Evolutionary conservation across 2,888 invertebrate species (phyloP).

Genomic region (Meteorus colon): DNA sequence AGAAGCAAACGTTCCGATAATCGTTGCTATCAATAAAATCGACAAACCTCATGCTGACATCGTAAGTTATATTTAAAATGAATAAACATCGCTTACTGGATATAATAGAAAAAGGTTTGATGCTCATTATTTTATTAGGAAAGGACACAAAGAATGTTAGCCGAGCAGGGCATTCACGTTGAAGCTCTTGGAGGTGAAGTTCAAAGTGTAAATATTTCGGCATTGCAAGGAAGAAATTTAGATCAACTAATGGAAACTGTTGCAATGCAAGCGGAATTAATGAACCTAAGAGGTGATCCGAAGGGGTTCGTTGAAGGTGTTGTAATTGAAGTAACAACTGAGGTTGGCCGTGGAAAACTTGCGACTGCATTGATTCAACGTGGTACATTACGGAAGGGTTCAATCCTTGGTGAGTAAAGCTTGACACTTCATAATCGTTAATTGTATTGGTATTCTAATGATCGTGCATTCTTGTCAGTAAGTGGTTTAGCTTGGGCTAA

Average conservation of each 20-base stretch:
- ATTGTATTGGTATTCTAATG: background rate
- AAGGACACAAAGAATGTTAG: conserved; percentile 82
- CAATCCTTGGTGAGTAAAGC: conserved; percentile 71
- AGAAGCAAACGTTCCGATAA: conserved; percentile 88
- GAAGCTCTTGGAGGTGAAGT: conserved; percentile 95
- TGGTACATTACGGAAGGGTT: conserved; percentile 77
- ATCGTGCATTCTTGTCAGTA: conserved; percentile 75
- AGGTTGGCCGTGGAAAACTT: conserved; percentile 79
- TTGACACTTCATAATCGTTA: background rate
- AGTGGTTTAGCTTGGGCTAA: conserved; percentile 91
- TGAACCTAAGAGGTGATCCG: conserved; percentile 90
- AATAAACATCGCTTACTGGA: background rate
- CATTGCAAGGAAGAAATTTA: conserved; percentile 87
- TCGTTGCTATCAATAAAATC: conserved; percentile 98
- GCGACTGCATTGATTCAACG: conserved; percentile 78
- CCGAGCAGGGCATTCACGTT: conserved; percentile 85
- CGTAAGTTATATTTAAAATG: conserved; percentile 77
- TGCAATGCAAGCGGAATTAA: conserved; percentile 86
- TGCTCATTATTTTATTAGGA: conserved; percentile 74
- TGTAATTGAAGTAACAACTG: conserved; percentile 88
- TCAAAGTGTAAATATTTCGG: conserved; percentile 93
- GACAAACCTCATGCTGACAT: conserved; percentile 94
- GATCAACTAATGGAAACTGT: conserved; percentile 88
- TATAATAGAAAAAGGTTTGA: conserved; percentile 12
- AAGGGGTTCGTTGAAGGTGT: conserved; percentile 90